A percentile compares a stretch with the other conserved stretches of the same genome.
Evolutionary conservation across 2,113 vertebrate genomes (phyloP).

Genomic region (Gobio gobio): DNA sequence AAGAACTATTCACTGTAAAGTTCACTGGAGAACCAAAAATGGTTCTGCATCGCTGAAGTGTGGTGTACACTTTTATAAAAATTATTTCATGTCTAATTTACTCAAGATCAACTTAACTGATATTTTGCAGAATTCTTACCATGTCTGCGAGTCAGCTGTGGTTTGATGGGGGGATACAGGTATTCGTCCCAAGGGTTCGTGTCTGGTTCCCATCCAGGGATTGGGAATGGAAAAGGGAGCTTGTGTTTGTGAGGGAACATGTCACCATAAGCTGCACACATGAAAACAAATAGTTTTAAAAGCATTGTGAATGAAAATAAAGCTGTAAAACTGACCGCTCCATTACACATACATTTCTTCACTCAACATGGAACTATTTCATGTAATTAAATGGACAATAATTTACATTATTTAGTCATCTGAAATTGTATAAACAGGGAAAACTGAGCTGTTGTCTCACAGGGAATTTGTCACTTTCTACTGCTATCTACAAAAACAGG

Average conservation of each 20-base stretch:
- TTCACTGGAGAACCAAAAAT: no score
- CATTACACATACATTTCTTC: neutral
- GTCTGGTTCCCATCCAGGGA: constrained; percentile 78
- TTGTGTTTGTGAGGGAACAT: constrained; percentile 77
- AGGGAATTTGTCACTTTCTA: neutral
- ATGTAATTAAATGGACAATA: neutral
- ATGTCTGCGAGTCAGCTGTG: constrained; percentile 65
- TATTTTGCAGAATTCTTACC: constrained; percentile 52
- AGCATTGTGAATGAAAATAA: neutral
- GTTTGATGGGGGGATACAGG: constrained; percentile 84
- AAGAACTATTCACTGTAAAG: no score
- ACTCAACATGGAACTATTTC: neutral
- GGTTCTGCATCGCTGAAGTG: neutral
- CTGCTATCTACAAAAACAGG: neutral
- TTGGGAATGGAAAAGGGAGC: constrained; percentile 69
- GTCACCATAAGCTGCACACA: constrained; percentile 68
- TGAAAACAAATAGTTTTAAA: neutral
- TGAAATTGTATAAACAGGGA: neutral
- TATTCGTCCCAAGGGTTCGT: constrained; percentile 87
- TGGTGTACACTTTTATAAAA: neutral
- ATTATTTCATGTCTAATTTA: neutral
- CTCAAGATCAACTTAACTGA: no score
- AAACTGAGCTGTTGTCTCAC: neutral
- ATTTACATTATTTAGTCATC: neutral
- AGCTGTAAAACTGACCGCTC: neutral